These are phyloP conservation scores for Drosophila nigricruria DNA, from an alignment of 2,888 invertebrate species.

Conservation along the genomic window DNA sequence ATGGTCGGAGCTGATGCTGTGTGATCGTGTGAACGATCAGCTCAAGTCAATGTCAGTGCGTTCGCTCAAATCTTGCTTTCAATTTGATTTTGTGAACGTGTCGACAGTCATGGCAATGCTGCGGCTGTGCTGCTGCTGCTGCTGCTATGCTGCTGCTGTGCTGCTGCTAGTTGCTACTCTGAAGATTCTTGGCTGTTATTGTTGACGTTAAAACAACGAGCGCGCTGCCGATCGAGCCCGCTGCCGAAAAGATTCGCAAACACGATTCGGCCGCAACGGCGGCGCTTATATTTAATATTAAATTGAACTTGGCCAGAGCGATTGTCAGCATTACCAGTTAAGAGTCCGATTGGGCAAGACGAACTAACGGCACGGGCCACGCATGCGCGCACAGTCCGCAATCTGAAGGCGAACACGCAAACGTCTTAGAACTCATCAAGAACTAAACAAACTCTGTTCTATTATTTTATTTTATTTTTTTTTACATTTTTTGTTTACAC, in stretches of 20 bases:
- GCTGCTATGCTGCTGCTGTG: constrained; percentile 9
- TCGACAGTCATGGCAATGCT: constrained; percentile 58
- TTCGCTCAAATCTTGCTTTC: constrained; percentile 57
- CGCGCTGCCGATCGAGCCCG: constrained; percentile 35
- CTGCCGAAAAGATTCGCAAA: constrained; percentile 53
- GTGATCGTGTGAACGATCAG: constrained; percentile 62
- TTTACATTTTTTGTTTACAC: constrained; percentile 17
- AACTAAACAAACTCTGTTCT: not conserved
- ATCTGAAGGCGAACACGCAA: constrained; percentile 7
- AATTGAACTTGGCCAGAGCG: constrained; percentile 77
- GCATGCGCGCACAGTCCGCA: constrained; percentile 39
- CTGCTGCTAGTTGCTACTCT: constrained; percentile 22
- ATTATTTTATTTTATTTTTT: constrained; percentile 18
- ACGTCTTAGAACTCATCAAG: constrained; percentile 13
- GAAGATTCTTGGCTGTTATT: constrained; percentile 59
- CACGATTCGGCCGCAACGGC: constrained; percentile 51
- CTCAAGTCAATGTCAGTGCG: constrained; percentile 68
- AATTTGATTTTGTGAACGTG: constrained; percentile 70
- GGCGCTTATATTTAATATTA: constrained; percentile 74
- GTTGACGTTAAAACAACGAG: constrained; percentile 29
- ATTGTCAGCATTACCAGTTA: constrained; percentile 77
- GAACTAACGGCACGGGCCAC: constrained; percentile 65
- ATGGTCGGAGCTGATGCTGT: constrained; percentile 30
- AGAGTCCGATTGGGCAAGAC: constrained; percentile 74
- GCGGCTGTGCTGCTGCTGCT: constrained; percentile 5